phyloP scores from a whole-genome alignment of 1,140 invertebrate genomes.

The Rhagoletis pomonella region DNA sequence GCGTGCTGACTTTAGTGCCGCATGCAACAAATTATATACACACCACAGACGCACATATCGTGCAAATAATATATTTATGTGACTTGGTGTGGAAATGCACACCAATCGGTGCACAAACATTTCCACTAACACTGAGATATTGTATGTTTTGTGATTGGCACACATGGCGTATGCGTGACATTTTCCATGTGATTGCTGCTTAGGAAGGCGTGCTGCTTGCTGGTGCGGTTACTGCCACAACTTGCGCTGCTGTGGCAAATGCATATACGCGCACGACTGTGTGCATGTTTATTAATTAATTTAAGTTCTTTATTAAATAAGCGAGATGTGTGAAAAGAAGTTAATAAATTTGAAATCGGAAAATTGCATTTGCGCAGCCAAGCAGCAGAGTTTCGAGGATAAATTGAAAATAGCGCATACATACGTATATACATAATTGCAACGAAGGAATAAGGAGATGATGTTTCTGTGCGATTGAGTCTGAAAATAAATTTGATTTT shows the following conservation, averaged over 20 bases:
- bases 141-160: not conserved
- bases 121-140: no score
- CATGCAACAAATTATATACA: slow-evolving; percentile 24
- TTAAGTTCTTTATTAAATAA: slow-evolving; percentile 51
- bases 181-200: slow-evolving; percentile 46
- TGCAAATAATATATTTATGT: not conserved
- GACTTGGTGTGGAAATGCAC: not conserved
- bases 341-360: slow-evolving; percentile 47
- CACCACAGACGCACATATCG: not conserved
- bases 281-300: slow-evolving; percentile 35
- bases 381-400: not conserved
- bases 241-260: not conserved
- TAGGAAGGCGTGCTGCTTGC: not conserved
- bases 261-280: not conserved
- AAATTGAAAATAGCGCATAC: no score
- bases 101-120: not conserved
- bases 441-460: not conserved
- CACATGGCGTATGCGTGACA: slow-evolving; percentile 44
- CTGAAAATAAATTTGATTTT: no score
- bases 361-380: slow-evolving; percentile 34
- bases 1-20: slow-evolving; percentile 12
- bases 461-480: no score
- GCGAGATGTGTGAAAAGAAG: slow-evolving; percentile 51
- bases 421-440: not conserved
- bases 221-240: not conserved